These are phyloP conservation scores for Tetranychus truncatus DNA, from an alignment of 2,888 invertebrate genomes.

Conservation along the genomic window DNA sequence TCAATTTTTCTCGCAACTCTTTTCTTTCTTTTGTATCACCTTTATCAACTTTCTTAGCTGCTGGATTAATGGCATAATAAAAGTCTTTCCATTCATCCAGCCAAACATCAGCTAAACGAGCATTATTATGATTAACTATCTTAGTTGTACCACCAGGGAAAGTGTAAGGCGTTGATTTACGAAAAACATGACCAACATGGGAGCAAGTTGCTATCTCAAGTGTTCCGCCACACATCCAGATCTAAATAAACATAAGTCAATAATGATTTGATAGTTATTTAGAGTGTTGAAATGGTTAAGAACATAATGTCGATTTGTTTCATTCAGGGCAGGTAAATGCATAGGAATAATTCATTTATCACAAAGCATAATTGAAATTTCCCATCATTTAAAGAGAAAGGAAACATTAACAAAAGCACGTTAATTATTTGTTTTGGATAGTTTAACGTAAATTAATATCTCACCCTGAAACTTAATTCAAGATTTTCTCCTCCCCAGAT, in stretches of 20 bases:
- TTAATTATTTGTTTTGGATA: no score
- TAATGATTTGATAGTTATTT: no score
- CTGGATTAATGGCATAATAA: constrained; percentile 98
- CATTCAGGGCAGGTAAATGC: no score
- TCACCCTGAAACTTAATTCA: constrained; percentile 74
- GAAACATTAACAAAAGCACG: no score
- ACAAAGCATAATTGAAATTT: no score
- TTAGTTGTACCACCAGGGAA: constrained; percentile 66
- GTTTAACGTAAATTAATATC: no score
- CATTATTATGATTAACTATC: constrained; percentile 92
- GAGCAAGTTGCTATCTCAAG: constrained; percentile 85
- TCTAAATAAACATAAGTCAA: constrained; percentile 30
- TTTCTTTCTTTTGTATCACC: constrained; percentile 72
- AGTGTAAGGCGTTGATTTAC: constrained; percentile 93
- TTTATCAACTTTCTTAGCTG: constrained; percentile 70
- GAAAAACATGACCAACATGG: constrained; percentile 82
- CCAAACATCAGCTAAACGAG: constrained; percentile 97
- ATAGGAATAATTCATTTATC: no score
- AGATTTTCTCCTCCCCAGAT: constrained; percentile 96
- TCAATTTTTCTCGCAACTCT: constrained; percentile 55
- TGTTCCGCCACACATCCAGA: constrained; percentile 90
- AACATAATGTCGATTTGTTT: no score
- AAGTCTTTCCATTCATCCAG: constrained; percentile 99
- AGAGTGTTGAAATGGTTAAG: no score
- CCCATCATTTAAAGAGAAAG: no score